These are phyloP conservation scores for Colaptes auratus DNA, from an alignment of 2,113 vertebrate species.

Conservation along the genomic window DNA sequence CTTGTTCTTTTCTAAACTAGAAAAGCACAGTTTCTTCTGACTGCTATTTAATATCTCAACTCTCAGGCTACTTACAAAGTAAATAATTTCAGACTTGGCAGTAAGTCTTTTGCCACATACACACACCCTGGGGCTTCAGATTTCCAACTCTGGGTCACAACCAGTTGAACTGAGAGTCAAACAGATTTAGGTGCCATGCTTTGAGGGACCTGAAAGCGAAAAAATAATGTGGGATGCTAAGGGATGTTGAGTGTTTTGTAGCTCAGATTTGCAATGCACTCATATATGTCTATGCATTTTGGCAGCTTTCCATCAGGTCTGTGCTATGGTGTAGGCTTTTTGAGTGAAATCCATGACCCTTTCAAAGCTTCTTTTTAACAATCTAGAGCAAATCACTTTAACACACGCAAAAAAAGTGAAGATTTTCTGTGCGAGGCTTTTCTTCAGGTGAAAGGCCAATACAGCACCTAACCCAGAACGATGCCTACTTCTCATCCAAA, in stretches of 20 bases:
- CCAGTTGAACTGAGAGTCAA: not conserved
- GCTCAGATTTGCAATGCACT: not conserved
- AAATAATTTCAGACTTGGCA: conserved; percentile 3
- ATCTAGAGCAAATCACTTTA: not conserved
- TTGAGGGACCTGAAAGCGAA: not conserved
- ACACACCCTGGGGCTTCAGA: not conserved
- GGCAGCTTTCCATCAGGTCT: not conserved
- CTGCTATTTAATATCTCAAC: conserved; percentile 7
- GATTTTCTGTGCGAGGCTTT: not conserved
- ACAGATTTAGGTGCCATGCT: not conserved
- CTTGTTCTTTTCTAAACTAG: not conserved
- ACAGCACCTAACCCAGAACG: not conserved
- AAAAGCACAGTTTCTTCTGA: not conserved
- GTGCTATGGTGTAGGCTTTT: not conserved
- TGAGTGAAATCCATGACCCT: not conserved
- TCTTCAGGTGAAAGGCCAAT: not conserved
- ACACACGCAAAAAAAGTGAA: not conserved
- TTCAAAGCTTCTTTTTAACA: not conserved
- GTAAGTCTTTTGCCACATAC: not conserved
- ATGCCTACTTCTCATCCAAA: not conserved
- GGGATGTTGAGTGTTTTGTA: not conserved
- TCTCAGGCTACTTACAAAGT: conserved; percentile 6
- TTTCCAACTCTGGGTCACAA: not conserved
- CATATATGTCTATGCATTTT: not conserved
- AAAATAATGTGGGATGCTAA: not conserved